Base-by-base conservation (phyloP, 2,113 vertebrate species). In the Geococcyx californianus region DNA sequence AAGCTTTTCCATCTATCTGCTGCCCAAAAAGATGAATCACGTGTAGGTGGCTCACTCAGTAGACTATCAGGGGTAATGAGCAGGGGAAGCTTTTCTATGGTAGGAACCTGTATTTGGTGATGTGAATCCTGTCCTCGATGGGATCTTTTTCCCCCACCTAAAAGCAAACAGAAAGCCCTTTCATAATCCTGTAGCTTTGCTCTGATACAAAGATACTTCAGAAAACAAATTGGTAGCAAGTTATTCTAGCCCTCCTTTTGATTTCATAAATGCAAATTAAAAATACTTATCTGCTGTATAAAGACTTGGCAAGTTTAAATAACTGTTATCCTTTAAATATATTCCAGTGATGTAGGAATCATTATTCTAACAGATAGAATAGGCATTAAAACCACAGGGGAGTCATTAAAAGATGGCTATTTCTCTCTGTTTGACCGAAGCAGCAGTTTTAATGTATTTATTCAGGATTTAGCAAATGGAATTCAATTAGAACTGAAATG, bases 401-500 rank as follows among this genome's bases (percentile, higher is more conserved):
- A 97, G 97, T 97, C 95, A 95, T 97, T 98, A 97, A 90, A 95
- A 96, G 96, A 97, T 89, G 97, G 96, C 97, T 96, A 97, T 97
- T 97, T 95, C 97, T 97, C 95, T 97, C 94, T 81, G 73, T 97
- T 95, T 98, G 98, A 98, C 97, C 95, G 15, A 96, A 96, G 96
- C 60, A 19, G 95, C 88, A 68, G 96, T 94, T 96, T 94, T 97
- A 97, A 98, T 96, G 92, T 98, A 97, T 98, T 98, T 98, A 98
- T 98, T 98, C 97, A 98, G 97, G 97, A 97, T 98, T 98, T 97
- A 97, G 97, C 95, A 98, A 98, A 97, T 97, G 97, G 97, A 97
- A 98, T 98, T 98, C 97, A 98, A 97, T 98, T 98, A 98, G 96
- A 94, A 93, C 58, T 81, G 97, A 97, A 98, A 98, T 73, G 70